Conservation (phyloP, 1,140 invertebrate species). For the Dendroctonus ponderosae region DNA sequence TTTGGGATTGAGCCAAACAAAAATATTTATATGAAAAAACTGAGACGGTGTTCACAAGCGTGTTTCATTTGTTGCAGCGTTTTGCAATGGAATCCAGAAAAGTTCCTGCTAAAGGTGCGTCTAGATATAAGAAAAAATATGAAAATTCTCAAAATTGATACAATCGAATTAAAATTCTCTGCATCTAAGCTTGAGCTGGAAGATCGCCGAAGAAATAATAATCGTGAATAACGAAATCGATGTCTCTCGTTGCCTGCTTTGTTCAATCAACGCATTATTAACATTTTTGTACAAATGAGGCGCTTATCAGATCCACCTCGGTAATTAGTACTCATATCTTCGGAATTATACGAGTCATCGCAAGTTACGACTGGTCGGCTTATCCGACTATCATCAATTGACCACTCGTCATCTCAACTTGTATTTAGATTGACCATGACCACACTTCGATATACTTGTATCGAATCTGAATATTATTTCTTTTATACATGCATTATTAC, state of each 20-base stretch:
- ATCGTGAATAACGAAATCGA: conserved; percentile 4
- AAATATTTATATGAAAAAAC: too few species aligned
- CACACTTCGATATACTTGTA: background rate
- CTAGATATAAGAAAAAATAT: too few species aligned
- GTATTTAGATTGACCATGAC: conserved; percentile 23
- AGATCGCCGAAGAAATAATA: background rate
- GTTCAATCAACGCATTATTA: conserved; percentile 23
- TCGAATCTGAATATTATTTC: too few species aligned
- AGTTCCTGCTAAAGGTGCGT: too few species aligned
- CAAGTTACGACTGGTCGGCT: conserved; percentile 2
- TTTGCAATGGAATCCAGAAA: too few species aligned
- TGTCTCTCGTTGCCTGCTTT: conserved; percentile 13
- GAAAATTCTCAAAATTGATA: too few species aligned
- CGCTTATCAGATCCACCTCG: conserved; percentile 21
- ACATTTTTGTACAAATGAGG: conserved; percentile 29
- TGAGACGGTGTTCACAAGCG: too few species aligned
- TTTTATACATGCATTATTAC: too few species aligned
- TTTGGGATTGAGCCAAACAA: too few species aligned
- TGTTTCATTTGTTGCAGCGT: too few species aligned
- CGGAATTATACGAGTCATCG: conserved; percentile 25
- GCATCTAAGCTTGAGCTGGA: too few species aligned
- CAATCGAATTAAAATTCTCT: too few species aligned
- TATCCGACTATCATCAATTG: conserved; percentile 21
- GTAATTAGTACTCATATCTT: conserved; percentile 30
- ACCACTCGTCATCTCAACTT: conserved; percentile 14